Percentiles rank a stretch among this genome's conserved stretches.
These are phyloP conservation scores for Nephrotoma flavescens DNA, from an alignment of 2,888 invertebrate species.

Conservation along the genomic window DNA sequence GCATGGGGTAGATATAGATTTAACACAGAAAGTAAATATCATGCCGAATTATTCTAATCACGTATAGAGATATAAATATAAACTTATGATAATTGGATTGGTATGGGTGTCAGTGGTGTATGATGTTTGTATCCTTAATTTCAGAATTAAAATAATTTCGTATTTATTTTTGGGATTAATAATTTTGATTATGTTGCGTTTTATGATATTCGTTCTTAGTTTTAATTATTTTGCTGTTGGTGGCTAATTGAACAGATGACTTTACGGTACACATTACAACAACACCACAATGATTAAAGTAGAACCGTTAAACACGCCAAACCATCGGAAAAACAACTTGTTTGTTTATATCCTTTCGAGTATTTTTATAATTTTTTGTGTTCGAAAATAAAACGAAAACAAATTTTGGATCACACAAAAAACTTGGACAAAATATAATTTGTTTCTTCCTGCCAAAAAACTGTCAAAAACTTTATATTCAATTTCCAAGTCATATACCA, in stretches of 20 bases:
- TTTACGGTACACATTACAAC: no score
- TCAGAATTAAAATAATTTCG: no score
- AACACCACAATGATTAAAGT: not conserved
- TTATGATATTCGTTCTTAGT: not conserved
- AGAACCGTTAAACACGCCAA: not conserved
- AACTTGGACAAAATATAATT: not conserved
- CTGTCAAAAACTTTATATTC: not conserved
- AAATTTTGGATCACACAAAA: not conserved
- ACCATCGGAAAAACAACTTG: not conserved
- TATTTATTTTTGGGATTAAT: not conserved
- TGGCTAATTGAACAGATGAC: not conserved
- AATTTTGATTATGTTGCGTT: not conserved
- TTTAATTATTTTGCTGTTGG: not conserved
- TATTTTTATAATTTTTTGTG: not conserved
- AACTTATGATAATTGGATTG: not conserved
- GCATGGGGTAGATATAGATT: not conserved
- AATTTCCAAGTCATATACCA: not conserved
- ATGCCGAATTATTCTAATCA: not conserved
- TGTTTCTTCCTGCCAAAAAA: not conserved
- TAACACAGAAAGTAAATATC: not conserved
- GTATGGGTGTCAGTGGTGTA: not conserved
- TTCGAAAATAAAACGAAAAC: not conserved
- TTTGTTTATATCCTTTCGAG: not conserved
- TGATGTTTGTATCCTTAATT: no score
- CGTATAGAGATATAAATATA: not conserved